phyloP scores from a whole-genome alignment of 1,140 invertebrate species.

The Conus betulinus region DNA sequence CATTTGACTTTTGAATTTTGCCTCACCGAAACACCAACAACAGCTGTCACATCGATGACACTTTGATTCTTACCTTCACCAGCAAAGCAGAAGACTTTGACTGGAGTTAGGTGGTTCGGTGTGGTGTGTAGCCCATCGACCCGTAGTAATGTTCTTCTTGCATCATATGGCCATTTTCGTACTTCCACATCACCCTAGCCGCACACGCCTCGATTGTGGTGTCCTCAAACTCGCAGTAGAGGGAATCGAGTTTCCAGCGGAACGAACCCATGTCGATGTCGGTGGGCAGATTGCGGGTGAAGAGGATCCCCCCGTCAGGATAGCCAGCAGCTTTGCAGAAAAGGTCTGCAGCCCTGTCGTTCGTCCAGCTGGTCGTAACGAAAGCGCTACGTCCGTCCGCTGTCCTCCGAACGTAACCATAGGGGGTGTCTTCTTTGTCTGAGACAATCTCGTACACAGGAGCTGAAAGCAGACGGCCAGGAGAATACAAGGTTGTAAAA shows the following conservation, averaged over 20 bases:
- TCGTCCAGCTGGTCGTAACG: not conserved
- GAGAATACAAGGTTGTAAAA: no score
- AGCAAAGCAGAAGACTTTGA: not conserved
- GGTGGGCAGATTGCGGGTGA: not conserved
- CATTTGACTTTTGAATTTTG: no score
- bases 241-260: not conserved
- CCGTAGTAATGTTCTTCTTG: not conserved
- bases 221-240: not conserved
- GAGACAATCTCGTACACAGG: not conserved
- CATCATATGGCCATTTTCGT: not conserved
- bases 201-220: not conserved
- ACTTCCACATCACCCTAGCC: not conserved
- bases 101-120: not conserved
- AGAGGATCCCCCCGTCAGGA: not conserved
- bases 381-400: not conserved
- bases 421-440: not conserved
- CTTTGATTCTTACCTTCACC: not conserved
- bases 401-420: not conserved
- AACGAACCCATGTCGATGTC: not conserved
- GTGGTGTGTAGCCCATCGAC: no score
- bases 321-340: not conserved
- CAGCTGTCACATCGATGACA: no score
- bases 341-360: not conserved
- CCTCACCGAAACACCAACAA: no score
- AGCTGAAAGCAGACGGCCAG: not conserved